phyloP scores from a whole-genome alignment of 2,888 invertebrate genomes.

The Mythimna impura region DNA sequence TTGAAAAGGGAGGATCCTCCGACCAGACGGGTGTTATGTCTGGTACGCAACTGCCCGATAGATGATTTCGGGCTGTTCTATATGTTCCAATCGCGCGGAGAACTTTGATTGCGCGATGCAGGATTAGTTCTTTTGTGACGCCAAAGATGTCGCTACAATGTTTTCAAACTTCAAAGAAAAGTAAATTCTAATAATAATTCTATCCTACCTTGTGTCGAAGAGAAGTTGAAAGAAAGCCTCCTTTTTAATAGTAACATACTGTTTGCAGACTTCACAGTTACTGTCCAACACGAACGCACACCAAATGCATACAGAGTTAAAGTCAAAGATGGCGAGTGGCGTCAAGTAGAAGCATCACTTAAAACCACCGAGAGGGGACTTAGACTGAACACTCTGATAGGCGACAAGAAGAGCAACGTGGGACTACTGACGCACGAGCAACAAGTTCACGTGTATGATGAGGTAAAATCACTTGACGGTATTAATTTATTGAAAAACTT shows the following conservation, averaged over 20 bases:
- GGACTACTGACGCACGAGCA: constrained; percentile 79
- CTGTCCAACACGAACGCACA: constrained; percentile 88
- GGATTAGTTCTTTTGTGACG: too few relatives aligned
- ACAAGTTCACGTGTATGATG: constrained; percentile 85
- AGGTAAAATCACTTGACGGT: constrained; percentile 55
- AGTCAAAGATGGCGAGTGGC: constrained; percentile 90
- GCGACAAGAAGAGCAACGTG: constrained; percentile 78
- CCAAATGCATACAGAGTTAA: constrained; percentile 80
- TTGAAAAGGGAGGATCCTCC: too few relatives aligned
- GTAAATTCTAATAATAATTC: too few relatives aligned
- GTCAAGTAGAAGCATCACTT: constrained; percentile 79
- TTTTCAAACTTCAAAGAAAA: too few relatives aligned
- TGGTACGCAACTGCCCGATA: too few relatives aligned
- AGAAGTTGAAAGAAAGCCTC: background rate
- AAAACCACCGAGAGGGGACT: constrained; percentile 72
- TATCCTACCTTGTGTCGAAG: background rate
- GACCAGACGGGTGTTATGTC: too few relatives aligned
- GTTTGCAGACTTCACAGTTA: constrained; percentile 87
- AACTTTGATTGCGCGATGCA: too few relatives aligned
- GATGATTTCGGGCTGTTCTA: too few relatives aligned
- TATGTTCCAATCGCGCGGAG: too few relatives aligned
- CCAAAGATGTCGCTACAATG: too few relatives aligned
- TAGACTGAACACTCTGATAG: constrained; percentile 75
- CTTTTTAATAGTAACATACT: background rate
- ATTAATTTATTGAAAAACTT: too few relatives aligned